Percentiles rank a stretch among this genome's conserved stretches.
These are phyloP conservation scores for Rhodeus uyekii DNA, from an alignment of 2,797 vertebrate genomes.

Conservation along the genomic window DNA sequence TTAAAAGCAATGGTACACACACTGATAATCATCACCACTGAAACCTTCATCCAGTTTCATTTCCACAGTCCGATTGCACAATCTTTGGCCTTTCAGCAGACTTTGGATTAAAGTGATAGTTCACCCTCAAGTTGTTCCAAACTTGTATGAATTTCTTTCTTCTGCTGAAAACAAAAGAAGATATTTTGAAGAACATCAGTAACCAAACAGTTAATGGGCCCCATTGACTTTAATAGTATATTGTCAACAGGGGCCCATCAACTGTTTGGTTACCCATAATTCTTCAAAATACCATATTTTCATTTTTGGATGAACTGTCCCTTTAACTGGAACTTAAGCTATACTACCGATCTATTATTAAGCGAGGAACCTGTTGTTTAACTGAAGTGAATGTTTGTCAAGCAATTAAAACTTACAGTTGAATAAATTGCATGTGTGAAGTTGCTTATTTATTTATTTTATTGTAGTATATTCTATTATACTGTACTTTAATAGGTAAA, in stretches of 20 bases:
- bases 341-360: not conserved
- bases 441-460: not conserved
- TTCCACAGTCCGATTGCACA: slow-evolving; percentile 7
- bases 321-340: not conserved
- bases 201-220: not conserved
- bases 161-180: not conserved
- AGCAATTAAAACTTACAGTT: not conserved
- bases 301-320: not conserved
- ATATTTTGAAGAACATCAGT: not conserved
- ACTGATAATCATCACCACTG: not conserved
- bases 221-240: not conserved
- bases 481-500: not conserved
- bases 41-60: slow-evolving; percentile 22
- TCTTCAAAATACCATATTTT: too few species aligned
- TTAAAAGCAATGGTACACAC: slow-evolving; percentile 24
- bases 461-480: not conserved
- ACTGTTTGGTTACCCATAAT: too few species aligned
- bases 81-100: not conserved
- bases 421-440: too few species aligned
- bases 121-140: not conserved
- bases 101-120: not conserved
- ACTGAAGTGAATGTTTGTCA: not conserved
- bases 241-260: not conserved
- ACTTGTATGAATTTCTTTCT: not conserved
- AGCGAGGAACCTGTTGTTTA: not conserved